Evolutionary conservation across 2,797 vertebrate genomes (phyloP), one percentile per base, ranked within the genome.

Genomic region (Cuniculus paca): DNA sequence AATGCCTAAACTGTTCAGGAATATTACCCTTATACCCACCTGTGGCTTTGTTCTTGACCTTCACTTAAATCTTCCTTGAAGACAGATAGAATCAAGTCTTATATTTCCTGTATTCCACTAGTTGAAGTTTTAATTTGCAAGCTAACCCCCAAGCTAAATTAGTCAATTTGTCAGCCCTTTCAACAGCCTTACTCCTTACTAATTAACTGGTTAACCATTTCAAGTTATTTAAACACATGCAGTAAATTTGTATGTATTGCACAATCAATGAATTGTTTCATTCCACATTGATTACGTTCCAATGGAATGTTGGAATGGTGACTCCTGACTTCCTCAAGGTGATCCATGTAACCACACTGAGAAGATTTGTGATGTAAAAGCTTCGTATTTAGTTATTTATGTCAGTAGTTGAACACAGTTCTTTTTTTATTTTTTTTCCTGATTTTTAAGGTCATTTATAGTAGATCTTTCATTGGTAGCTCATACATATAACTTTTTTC

Each of bases 291-390:
- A 88, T 92, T 77, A 82, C 10, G 56, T 28, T 81, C 50, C 81
- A 13, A 91, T n/a, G n/a, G n/a, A n/a, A n/a, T n/a, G n/a, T n/a
- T n/a, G n/a, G n/a, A n/a, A n/a, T n/a, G n/a, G n/a, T n/a, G n/a
- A n/a, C n/a, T n/a, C n/a, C n/a, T n/a, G n/a, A n/a, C n/a, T n/a
- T n/a, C n/a, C n/a, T n/a, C n/a, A n/a, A n/a, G n/a, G n/a, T n/a
- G n/a, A n/a, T n/a, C n/a, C n/a, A n/a, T n/a, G 45, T 84, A 95
- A 88, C 63, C 50, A 72, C 72, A 90, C 42, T 36, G n/a, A 90
- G 28, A 74, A 94, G 61, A 58, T 83, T 79, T 24, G 22, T 52
- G 28, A 54, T 54, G 9, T 54, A 48, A 79, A 72, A 70, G 7
- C 31, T 52, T 52, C n/a, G 45, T 17, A 20, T 34, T 52, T 54